Conservation (phyloP, 2,797 vertebrate genomes). For the Sylvia borin region DNA sequence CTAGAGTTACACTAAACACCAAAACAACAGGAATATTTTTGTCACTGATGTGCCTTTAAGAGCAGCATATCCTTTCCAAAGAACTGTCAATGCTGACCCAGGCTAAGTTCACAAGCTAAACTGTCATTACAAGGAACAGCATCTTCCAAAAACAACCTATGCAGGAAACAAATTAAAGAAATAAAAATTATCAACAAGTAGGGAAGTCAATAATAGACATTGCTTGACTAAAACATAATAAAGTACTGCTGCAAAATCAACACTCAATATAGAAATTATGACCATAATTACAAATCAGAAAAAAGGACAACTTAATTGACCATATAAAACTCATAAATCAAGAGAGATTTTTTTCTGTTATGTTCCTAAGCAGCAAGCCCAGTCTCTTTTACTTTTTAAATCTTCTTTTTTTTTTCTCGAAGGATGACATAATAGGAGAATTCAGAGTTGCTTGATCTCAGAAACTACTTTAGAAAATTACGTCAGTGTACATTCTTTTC, state of each 20-base stretch:
- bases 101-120: neutral
- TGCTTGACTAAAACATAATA: neutral
- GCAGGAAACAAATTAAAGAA: neutral
- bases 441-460: neutral
- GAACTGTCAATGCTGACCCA: neutral
- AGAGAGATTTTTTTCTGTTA: neutral
- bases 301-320: neutral
- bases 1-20: neutral
- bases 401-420: neutral
- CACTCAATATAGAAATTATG: neutral
- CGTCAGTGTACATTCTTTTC: neutral
- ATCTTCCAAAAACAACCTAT: neutral
- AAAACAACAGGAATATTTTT: neutral
- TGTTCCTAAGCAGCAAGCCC: neutral
- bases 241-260: neutral
- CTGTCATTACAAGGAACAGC: neutral
- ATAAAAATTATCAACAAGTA: neutral
- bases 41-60: neutral
- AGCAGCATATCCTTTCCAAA: neutral
- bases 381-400: fast-evolving
- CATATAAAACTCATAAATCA: neutral
- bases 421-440: neutral
- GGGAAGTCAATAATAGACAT: neutral
- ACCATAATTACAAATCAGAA: neutral
- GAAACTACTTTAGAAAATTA: neutral